phyloP scores from a whole-genome alignment of 2,113 vertebrate genomes.

The Chamaetylas fuelleborni region DNA sequence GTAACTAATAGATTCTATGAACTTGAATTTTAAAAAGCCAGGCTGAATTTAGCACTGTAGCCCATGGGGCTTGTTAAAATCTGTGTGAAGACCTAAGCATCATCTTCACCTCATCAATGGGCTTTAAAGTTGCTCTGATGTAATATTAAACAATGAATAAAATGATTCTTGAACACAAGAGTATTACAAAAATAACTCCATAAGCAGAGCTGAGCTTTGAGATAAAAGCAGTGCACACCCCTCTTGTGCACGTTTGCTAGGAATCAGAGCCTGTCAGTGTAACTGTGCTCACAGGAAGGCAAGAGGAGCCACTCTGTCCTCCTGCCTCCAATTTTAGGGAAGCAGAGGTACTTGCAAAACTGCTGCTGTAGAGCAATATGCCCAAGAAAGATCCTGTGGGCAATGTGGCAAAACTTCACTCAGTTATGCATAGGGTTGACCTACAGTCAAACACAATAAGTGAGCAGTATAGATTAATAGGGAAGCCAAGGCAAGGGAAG shows the following conservation, averaged over 20 bases:
- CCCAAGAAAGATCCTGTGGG: neutral
- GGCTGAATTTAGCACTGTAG: neutral
- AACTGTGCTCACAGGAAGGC: fast-evolving
- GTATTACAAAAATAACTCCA: neutral
- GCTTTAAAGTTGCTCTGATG: conserved; percentile 6
- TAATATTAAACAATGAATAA: conserved; percentile 18
- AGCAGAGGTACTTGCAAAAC: neutral
- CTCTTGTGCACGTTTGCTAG: neutral
- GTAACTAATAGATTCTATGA: neutral
- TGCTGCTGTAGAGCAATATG: neutral
- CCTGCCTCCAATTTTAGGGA: neutral
- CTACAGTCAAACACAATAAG: neutral
- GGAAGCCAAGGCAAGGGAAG: neutral
- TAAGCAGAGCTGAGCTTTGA: neutral
- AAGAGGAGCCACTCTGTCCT: neutral
- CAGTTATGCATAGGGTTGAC: neutral
- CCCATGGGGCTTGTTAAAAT: conserved; percentile 4
- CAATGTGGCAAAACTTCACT: neutral
- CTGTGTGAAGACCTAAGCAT: neutral
- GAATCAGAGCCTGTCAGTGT: neutral
- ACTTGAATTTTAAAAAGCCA: neutral
- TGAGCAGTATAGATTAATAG: neutral
- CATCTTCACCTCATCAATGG: neutral
- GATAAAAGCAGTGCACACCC: neutral
- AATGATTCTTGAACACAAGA: neutral